A percentile compares a stretch with the other conserved stretches of the same genome.
phyloP scores from a whole-genome alignment of 2,888 invertebrate species.

The Steinernema scapterisci region DNA sequence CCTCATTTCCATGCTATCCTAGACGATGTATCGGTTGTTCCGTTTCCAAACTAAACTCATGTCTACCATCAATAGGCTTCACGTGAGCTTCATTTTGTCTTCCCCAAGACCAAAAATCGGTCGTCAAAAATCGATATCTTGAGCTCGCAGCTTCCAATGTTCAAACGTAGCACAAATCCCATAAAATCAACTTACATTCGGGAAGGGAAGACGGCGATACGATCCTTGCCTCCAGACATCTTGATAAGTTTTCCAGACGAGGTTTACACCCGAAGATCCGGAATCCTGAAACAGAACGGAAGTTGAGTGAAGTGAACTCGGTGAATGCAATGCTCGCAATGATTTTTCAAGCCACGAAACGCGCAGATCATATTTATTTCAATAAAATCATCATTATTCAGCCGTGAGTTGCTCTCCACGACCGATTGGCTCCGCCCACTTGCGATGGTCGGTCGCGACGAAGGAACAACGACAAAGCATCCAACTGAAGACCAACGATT shows the following conservation, averaged over 20 bases:
- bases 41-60: too few relatives aligned
- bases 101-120: too few relatives aligned
- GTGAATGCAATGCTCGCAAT: too few relatives aligned
- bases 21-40: too few relatives aligned
- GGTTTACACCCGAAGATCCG: not conserved
- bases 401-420: not conserved
- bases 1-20: too few relatives aligned
- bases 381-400: slow-evolving; percentile 30
- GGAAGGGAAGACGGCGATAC: slow-evolving; percentile 67
- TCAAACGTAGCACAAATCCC: too few relatives aligned
- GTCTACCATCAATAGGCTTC: too few relatives aligned
- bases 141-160: too few relatives aligned
- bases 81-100: too few relatives aligned
- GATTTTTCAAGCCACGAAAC: not conserved
- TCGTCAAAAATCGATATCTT: too few relatives aligned
- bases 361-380: slow-evolving; percentile 30
- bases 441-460: slow-evolving; percentile 17
- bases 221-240: slow-evolving; percentile 67
- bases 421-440: slow-evolving; percentile 20
- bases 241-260: slow-evolving; percentile 14
- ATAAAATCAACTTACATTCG: slow-evolving; percentile 61
- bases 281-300: not conserved
- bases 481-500: slow-evolving; percentile 32
- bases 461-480: not conserved
- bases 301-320: not conserved